phyloP scores from a whole-genome alignment of 2,797 vertebrate genomes.

The Salmo trutta region DNA sequence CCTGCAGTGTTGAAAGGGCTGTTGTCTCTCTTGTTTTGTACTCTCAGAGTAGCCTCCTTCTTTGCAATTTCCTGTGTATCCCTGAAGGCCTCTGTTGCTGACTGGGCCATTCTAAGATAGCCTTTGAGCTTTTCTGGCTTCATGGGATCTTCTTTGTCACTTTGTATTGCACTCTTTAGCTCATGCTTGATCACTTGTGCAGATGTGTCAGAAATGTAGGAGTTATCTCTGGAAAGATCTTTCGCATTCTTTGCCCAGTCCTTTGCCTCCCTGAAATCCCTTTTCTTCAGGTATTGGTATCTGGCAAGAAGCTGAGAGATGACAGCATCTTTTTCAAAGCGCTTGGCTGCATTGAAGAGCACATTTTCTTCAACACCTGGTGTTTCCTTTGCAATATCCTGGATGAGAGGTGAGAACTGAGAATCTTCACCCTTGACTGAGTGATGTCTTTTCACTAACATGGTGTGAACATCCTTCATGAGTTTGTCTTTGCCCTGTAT shows the following conservation, averaged over 20 bases:
- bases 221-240: slow-evolving; percentile 52
- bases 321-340: slow-evolving; percentile 58
- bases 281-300: slow-evolving; percentile 68
- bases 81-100: slow-evolving; percentile 60
- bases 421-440: slow-evolving; percentile 29
- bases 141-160: slow-evolving; percentile 31
- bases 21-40: slow-evolving; percentile 36
- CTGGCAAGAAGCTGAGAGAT: slow-evolving; percentile 69
- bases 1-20: slow-evolving; percentile 61
- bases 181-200: slow-evolving; percentile 70
- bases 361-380: slow-evolving; percentile 59
- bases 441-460: slow-evolving; percentile 61
- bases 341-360: slow-evolving; percentile 61
- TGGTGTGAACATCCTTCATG: slow-evolving; percentile 52
- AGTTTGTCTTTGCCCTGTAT: slow-evolving; percentile 63
- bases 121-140: slow-evolving; percentile 32
- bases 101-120: slow-evolving; percentile 57
- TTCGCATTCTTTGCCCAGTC: slow-evolving; percentile 55
- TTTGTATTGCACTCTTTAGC: slow-evolving; percentile 46
- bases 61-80: slow-evolving; percentile 64
- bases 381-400: slow-evolving; percentile 57
- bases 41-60: slow-evolving; percentile 42
- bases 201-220: slow-evolving; percentile 68
- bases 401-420: slow-evolving; percentile 67
- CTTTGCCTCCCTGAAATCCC: slow-evolving; percentile 56